Conservation (phyloP, 2,113 vertebrate species). For the Typhlomys cinereus region DNA sequence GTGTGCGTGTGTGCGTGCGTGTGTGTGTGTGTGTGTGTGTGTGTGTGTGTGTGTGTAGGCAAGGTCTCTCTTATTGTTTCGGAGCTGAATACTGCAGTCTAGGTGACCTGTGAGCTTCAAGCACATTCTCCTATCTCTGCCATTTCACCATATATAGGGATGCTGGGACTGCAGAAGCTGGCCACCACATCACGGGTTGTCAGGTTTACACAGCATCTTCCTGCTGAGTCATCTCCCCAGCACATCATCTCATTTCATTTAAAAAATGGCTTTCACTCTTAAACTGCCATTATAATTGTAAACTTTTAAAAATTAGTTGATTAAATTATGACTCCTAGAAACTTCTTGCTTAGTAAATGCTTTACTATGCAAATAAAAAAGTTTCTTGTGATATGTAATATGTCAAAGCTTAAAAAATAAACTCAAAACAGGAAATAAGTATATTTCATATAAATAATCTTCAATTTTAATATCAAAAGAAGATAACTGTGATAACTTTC, state of each 20-base stretch:
- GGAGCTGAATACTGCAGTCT: too few species aligned
- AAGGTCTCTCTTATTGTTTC: too few species aligned
- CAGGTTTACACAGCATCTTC: background rate
- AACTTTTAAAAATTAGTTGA: constrained; percentile 4
- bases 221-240: too few species aligned
- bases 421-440: constrained; percentile 14
- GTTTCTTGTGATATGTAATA: background rate
- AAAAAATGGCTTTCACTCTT: background rate
- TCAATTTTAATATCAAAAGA: background rate
- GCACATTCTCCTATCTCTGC: too few species aligned
- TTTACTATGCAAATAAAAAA: constrained; percentile 12
- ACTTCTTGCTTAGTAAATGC: background rate
- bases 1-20: too few species aligned
- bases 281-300: background rate
- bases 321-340: background rate
- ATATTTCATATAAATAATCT: background rate
- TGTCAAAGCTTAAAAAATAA: constrained; percentile 8
- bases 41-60: too few species aligned
- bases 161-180: too few species aligned
- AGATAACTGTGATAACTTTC: background rate
- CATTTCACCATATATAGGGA: too few species aligned
- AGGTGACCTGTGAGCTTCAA: too few species aligned
- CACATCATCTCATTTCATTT: constrained; percentile 5
- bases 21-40: too few species aligned
- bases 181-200: background rate